phyloP scores from a whole-genome alignment of 1,140 invertebrate species.

The Eriocheir sinensis region DNA sequence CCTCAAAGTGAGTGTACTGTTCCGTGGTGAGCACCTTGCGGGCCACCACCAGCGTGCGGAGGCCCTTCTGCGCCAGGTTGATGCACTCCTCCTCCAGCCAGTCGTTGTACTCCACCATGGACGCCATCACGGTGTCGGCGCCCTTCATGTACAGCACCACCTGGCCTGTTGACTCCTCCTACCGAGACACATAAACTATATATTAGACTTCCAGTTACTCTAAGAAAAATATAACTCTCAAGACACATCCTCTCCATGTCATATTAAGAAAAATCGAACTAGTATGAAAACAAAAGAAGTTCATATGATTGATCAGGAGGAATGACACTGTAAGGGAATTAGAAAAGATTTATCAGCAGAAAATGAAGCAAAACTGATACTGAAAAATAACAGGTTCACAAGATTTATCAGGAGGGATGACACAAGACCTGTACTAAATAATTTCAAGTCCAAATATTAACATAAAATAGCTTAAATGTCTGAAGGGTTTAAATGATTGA shows the following conservation, averaged over 20 bases:
- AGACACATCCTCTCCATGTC: too few species aligned
- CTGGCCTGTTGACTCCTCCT: slow-evolving; percentile 86
- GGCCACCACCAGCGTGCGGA: slow-evolving; percentile 97
- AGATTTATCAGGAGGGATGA: too few species aligned
- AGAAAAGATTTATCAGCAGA: not conserved
- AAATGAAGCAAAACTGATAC: not conserved
- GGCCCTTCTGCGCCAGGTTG: slow-evolving; percentile 97
- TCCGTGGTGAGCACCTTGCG: slow-evolving; percentile 94
- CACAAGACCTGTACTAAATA: too few species aligned
- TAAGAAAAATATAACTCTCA: too few species aligned
- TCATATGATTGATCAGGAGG: not conserved
- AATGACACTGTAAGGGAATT: not conserved
- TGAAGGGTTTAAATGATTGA: too few species aligned
- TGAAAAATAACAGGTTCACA: not conserved
- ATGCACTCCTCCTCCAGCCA: slow-evolving; percentile 98
- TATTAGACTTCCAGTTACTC: too few species aligned
- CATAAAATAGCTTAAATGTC: too few species aligned
- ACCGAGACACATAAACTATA: slow-evolving; percentile 32
- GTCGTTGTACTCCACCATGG: slow-evolving; percentile 96
- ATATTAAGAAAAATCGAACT: too few species aligned
- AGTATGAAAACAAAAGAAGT: not conserved
- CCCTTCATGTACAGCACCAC: slow-evolving; percentile 99
- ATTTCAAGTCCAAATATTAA: too few species aligned
- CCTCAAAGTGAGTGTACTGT: slow-evolving; percentile 96
- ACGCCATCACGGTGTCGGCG: slow-evolving; percentile 97